Evolutionary conservation across 1,140 invertebrate genomes (phyloP), one percentile per base, ranked within the genome.

Genomic region (Protaetia brevitarsis): DNA sequence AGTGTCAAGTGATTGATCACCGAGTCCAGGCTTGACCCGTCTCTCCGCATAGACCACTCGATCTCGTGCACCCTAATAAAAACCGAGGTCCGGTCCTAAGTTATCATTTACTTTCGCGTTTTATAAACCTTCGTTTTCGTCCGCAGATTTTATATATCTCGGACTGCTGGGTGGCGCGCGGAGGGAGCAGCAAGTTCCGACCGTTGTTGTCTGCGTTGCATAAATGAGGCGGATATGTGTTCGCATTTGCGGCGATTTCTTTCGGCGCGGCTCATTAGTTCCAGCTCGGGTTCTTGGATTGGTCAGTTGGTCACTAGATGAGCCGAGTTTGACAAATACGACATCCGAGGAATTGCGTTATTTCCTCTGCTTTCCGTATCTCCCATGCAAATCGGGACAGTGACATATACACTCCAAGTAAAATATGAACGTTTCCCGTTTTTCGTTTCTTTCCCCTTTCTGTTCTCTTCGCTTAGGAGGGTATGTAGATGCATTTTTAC

Each of bases 1-100:
- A 65, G 67, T 73, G 75, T 71, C 69, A 71, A 68, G 75, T 78
- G 76, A 78, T 78, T 78, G 76, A 78, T 78, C 73, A 72, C 75
- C 71, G 68, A 65, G 62, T 68, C 27, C 66, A 66, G 69, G n/a
- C 10, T 69, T 74, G 71, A 73, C 71, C 73, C 59, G 23, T 68
- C 65, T 58, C 41, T 19, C 19, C 23, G n/a, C 23, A 45, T 45
- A 45, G 41, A 13, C 10, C 4, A 37, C 11, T 3, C 36, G 36
- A 37, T 37, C 36, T n/a, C 36, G 11, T 19, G 58, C 64, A 70
- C 67, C 67, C 66, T 69, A 76, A 73, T 73, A 74, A 75, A 76
- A 76, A 73, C 69, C 21, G 3, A 19, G 13, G 34, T 37, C 34
- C 34, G 16, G 66, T n/a, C n/a, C n/a, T n/a, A 68, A 75, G 71